A percentile compares a stretch with the other conserved stretches of the same genome.
phyloP scores from a whole-genome alignment of 2,888 invertebrate genomes.

The Zygothrica quintamaculata region DNA sequence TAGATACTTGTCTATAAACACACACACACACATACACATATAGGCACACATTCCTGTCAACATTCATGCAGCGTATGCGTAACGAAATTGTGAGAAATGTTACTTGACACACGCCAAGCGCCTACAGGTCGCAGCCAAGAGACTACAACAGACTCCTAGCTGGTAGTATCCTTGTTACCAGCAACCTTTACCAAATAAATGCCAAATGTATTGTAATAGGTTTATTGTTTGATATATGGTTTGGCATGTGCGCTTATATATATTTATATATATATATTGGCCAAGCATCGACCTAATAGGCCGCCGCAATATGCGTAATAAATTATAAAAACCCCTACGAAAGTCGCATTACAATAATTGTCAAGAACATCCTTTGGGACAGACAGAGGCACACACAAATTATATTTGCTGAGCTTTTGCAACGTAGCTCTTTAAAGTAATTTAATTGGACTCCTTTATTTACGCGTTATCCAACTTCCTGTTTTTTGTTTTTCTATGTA shows the following conservation, averaged over 20 bases:
- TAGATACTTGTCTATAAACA: conserved; percentile 9
- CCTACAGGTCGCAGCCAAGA: conserved; percentile 36
- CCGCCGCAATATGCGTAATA: conserved; percentile 29
- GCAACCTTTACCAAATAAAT: conserved; percentile 27
- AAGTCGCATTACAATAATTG: conserved; percentile 44
- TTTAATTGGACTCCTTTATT: conserved; percentile 71
- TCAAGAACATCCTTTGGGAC: conserved; percentile 18
- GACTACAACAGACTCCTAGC: too few species aligned
- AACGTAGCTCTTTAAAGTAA: too few species aligned
- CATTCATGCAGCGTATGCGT: conserved; percentile 25
- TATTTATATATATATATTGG: too few species aligned
- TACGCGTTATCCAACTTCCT: conserved; percentile 31
- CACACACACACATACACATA: conserved; percentile 20
- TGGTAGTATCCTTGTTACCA: neutral
- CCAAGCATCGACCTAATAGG: conserved; percentile 35
- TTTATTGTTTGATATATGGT: conserved; percentile 74
- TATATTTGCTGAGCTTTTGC: conserved; percentile 29
- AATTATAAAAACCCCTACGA: conserved; percentile 47
- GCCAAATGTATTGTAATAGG: conserved; percentile 60
- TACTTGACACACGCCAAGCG: conserved; percentile 58
- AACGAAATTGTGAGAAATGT: conserved; percentile 36
- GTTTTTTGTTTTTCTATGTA: conserved; percentile 53
- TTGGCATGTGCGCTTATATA: conserved; percentile 20
- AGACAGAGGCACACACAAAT: neutral
- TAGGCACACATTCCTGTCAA: conserved; percentile 3